Evolutionary conservation across 53 echinoderm and acorn worm genomes (phyloP).

Genomic region (Arbacia lixula): DNA sequence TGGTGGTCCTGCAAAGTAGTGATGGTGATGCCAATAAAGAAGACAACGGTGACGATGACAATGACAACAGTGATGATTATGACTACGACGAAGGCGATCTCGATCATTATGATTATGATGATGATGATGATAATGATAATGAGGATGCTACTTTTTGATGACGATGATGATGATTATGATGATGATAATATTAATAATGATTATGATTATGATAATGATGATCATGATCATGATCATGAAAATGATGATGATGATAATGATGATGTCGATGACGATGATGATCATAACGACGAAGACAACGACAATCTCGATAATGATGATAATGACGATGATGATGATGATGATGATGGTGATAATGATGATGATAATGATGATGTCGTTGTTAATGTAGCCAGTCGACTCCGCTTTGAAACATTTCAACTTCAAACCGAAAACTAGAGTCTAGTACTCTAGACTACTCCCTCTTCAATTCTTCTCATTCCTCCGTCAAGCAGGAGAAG

Average conservation of each 20-base stretch:
- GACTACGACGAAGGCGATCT: no score
- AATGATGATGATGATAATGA: not conserved
- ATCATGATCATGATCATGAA: not conserved
- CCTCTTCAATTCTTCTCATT: not conserved
- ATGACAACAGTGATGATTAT: no score
- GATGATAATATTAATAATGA: no score
- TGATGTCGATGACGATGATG: not conserved
- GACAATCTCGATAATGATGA: no score
- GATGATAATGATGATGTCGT: not conserved
- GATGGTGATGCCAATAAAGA: no score
- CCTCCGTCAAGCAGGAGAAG: not conserved
- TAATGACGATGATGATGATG: not conserved
- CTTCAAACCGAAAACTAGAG: not conserved
- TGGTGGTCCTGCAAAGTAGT: slow-evolving; percentile 9
- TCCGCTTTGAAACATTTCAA: not conserved
- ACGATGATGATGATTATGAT: no score
- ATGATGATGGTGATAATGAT: not conserved
- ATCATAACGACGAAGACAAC: no score
- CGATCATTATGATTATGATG: no score
- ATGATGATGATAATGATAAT: not conserved
- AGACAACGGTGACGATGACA: no score
- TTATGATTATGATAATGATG: no score
- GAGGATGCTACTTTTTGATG: not conserved
- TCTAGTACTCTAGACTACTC: not conserved
- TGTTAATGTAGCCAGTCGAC: not conserved